Evolutionary conservation across 2,888 invertebrate genomes (phyloP).

Genomic region (Trissonchulus sp.): DNA sequence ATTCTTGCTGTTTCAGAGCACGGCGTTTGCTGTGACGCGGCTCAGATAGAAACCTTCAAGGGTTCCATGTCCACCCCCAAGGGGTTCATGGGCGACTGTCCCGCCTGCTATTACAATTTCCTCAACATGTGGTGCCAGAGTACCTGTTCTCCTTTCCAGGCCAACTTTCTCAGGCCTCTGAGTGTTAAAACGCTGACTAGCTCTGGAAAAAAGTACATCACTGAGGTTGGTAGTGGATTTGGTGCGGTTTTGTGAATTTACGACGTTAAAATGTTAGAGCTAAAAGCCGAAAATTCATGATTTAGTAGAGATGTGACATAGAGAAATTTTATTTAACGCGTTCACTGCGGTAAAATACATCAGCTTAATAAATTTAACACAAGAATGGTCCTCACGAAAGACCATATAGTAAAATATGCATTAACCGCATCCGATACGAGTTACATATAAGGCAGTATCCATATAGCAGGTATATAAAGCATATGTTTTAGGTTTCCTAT

Average conservation of each 20-base stretch:
- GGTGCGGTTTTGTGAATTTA: too few species aligned
- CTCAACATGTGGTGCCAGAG: constrained; percentile 17
- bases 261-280: too few species aligned
- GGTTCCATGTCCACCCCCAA: background rate
- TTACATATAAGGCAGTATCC: too few species aligned
- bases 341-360: too few species aligned
- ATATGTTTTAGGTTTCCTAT: background rate
- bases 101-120: constrained; percentile 20
- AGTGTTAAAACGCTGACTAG: background rate
- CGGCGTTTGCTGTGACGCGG: constrained; percentile 19
- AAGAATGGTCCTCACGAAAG: too few species aligned
- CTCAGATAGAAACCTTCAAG: constrained; percentile 3
- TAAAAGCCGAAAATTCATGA: too few species aligned
- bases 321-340: too few species aligned
- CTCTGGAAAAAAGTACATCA: background rate
- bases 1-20: background rate
- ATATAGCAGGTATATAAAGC: too few species aligned
- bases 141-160: constrained; percentile 18
- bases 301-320: too few species aligned
- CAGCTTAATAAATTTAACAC: too few species aligned
- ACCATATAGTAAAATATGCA: too few species aligned
- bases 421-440: too few species aligned
- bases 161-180: background rate
- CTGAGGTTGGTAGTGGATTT: background rate
- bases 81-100: constrained; percentile 9